These are phyloP conservation scores for Digitonthophagus gazella DNA, from an alignment of 2,888 invertebrate genomes.

Conservation along the genomic window DNA sequence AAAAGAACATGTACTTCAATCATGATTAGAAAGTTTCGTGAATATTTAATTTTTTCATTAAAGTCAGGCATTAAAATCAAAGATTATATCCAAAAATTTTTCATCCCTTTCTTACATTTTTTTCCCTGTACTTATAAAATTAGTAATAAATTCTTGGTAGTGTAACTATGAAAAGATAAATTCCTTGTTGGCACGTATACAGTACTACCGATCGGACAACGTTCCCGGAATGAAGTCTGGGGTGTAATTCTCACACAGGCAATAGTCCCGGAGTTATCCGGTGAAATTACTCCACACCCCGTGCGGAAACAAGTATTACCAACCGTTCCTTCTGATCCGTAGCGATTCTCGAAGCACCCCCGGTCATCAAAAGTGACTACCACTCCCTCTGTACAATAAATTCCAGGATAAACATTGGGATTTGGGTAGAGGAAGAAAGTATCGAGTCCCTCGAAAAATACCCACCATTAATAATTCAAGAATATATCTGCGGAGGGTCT, in stretches of 20 bases:
- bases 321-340: conserved; percentile 40
- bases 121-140: no score
- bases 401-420: conserved; percentile 42
- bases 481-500: conserved; percentile 36
- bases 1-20: no score
- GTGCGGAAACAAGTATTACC: conserved; percentile 46
- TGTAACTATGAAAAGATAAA: no score
- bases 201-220: no score
- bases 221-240: conserved; percentile 40
- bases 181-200: no score
- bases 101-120: no score
- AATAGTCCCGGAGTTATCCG: conserved; percentile 46
- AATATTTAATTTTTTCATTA: no score
- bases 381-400: conserved; percentile 41
- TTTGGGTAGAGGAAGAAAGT: conserved; percentile 39
- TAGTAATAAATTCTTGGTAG: no score
- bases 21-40: no score
- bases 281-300: conserved; percentile 45
- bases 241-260: conserved; percentile 46
- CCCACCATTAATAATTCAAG: conserved; percentile 40
- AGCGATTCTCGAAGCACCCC: conserved; percentile 34
- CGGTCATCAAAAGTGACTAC: conserved; percentile 45
- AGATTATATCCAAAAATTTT: no score
- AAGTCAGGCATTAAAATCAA: no score
- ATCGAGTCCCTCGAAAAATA: conserved; percentile 39